A percentile compares a stretch with the other conserved stretches of the same genome.
Evolutionary conservation across 2,113 vertebrate genomes (phyloP).

Genomic region (Pollimyrus isidori): DNA sequence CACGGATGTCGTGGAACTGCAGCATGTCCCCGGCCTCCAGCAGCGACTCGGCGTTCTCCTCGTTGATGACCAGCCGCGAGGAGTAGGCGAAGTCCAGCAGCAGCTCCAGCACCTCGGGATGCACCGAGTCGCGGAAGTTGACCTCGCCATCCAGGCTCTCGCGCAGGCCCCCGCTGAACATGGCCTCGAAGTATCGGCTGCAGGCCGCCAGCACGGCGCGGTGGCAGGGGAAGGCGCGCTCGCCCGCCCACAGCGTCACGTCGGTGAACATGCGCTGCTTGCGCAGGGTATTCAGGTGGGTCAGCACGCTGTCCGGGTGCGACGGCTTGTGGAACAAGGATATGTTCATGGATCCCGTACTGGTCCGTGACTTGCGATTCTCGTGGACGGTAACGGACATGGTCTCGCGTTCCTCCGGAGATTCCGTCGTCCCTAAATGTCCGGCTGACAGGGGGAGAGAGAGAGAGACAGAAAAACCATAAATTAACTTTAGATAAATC

Average conservation of each 20-base stretch:
- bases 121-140: slow-evolving; percentile 85
- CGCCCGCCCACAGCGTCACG: slow-evolving; percentile 84
- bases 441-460: slow-evolving; percentile 32
- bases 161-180: slow-evolving; percentile 88
- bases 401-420: slow-evolving; percentile 44
- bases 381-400: slow-evolving; percentile 94
- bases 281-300: slow-evolving; percentile 80
- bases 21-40: slow-evolving; percentile 91
- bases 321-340: slow-evolving; percentile 87
- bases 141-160: slow-evolving; percentile 82
- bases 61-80: slow-evolving; percentile 82
- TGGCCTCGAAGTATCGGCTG: slow-evolving; percentile 91
- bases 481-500: not conserved
- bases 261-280: slow-evolving; percentile 90
- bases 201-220: slow-evolving; percentile 85
- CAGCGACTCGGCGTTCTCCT: slow-evolving; percentile 87
- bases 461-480: not conserved
- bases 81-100: slow-evolving; percentile 91
- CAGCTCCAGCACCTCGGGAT: slow-evolving; percentile 87
- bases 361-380: slow-evolving; percentile 86
- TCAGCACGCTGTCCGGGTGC: slow-evolving; percentile 83
- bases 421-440: slow-evolving; percentile 34
- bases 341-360: slow-evolving; percentile 86
- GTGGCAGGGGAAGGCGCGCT: slow-evolving; percentile 83
- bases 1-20: slow-evolving; percentile 85